Conservation (phyloP, 35 echinoderm and acorn worm species). For the Amphiura filiformis region DNA sequence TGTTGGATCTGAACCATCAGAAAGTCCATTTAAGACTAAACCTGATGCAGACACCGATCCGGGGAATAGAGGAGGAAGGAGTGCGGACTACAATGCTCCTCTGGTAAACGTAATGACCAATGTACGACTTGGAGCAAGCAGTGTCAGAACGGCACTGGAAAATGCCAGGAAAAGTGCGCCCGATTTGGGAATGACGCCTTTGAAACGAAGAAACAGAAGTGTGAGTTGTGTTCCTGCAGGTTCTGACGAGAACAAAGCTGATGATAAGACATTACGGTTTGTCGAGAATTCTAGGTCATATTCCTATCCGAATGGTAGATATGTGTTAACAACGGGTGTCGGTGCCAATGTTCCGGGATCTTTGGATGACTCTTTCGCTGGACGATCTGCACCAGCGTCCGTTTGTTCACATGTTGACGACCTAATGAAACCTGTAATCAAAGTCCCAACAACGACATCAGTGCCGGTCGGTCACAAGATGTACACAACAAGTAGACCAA, state of each 20-base stretch:
- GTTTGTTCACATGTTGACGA: no score
- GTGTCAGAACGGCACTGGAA: background rate
- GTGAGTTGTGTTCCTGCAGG: background rate
- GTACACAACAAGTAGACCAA: background rate
- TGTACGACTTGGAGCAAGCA: slow-evolving; percentile 1
- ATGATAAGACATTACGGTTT: background rate
- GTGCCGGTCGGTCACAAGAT: background rate
- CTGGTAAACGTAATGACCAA: background rate
- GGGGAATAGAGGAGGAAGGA: no score
- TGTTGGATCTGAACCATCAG: no score
- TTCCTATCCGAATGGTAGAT: background rate
- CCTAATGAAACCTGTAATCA: no score
- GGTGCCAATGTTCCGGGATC: background rate
- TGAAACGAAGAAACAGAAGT: background rate
- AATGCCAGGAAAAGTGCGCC: background rate
- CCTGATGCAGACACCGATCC: no score
- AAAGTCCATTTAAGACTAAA: no score
- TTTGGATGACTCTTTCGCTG: background rate
- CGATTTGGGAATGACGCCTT: background rate
- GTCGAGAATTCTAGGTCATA: background rate
- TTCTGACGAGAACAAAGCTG: background rate
- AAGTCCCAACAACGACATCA: no score
- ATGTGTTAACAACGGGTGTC: no score
- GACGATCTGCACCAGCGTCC: background rate
- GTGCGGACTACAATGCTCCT: background rate